Base-by-base conservation (phyloP, 1,140 invertebrate species). In the Harpegnathos saltator region DNA sequence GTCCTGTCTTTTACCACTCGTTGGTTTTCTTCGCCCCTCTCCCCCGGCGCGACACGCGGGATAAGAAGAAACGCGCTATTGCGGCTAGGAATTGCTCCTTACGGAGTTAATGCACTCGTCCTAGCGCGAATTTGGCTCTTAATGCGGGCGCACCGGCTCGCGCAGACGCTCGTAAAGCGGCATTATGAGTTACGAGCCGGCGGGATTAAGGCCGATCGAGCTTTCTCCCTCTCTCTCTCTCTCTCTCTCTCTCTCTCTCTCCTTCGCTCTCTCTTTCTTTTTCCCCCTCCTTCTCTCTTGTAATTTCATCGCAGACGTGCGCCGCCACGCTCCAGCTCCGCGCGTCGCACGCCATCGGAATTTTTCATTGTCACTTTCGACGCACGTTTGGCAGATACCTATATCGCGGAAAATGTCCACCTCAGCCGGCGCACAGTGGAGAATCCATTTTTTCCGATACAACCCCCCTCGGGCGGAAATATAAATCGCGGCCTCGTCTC, bases 181-280 rank as follows among this genome's bases (percentile, higher is more conserved):
- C 82, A 83, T 92, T 92, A 91, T 90, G 89, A 91, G 89, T 92
- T 90, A 92, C 87, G 89, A 90, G 78, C 63, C 44, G 61, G 69
- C 73, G 50, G 86, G 80, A 92, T 92, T 87, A 89, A 90, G 85
- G 59, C 82, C 88, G 89, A 91, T 93, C 89, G 87, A 56, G 87
- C 82, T 89, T n/a, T n/a, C n/a, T n/a, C n/a, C n/a, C n/a, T n/a
- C n/a, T n/a, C n/a, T n/a, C n/a, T n/a, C n/a, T n/a, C n/a, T n/a
- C n/a, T n/a, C n/a, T n/a, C n/a, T n/a, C n/a, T n/a, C n/a, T n/a
- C n/a, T n/a, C n/a, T n/a, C n/a, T n/a, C n/a, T n/a, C n/a, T n/a
- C n/a, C n/a, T n/a, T n/a, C n/a, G n/a, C n/a, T n/a, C n/a, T n/a
- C n/a, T n/a, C n/a, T n/a, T n/a, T n/a, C n/a, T n/a, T n/a, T n/a